Evolutionary conservation across 2,888 invertebrate species (phyloP).

Genomic region (Odiellus spinosus): DNA sequence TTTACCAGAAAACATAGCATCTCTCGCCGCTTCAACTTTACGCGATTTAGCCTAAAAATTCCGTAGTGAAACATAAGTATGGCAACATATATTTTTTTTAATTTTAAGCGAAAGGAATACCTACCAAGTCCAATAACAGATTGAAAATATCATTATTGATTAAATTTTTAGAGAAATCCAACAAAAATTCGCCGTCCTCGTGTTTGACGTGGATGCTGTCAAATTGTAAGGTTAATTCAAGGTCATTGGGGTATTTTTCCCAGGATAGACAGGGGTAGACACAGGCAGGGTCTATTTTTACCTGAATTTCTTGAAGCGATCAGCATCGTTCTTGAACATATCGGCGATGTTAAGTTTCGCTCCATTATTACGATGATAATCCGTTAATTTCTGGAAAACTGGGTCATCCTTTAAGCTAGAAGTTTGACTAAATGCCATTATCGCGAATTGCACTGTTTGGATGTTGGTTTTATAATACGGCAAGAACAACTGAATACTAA

Average conservation of each 20-base stretch:
- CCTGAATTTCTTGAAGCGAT: slow-evolving; percentile 80
- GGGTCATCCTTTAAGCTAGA: slow-evolving; percentile 42
- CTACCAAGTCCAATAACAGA: slow-evolving; percentile 61
- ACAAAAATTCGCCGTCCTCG: slow-evolving; percentile 69
- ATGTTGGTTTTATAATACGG: too few relatives aligned
- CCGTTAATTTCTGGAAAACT: slow-evolving; percentile 55
- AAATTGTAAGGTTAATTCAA: neutral
- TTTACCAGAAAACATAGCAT: slow-evolving; percentile 81
- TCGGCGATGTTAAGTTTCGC: slow-evolving; percentile 61
- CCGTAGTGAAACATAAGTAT: too few relatives aligned
- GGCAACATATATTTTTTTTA: neutral
- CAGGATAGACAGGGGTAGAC: neutral
- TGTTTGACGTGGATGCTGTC: slow-evolving; percentile 3
- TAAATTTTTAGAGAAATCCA: slow-evolving; percentile 95
- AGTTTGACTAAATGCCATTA: neutral
- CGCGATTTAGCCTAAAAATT: slow-evolving; percentile 45
- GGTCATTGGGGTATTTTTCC: neutral
- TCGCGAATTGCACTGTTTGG: neutral
- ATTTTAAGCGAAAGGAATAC: neutral
- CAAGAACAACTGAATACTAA: too few relatives aligned
- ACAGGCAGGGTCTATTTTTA: slow-evolving; percentile 29
- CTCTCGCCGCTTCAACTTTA: slow-evolving; percentile 65
- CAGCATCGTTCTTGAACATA: slow-evolving; percentile 60
- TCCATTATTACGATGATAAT: slow-evolving; percentile 53
- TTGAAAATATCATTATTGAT: slow-evolving; percentile 58